These are phyloP conservation scores for Phoxinus phoxinus DNA, from an alignment of 2,113 vertebrate genomes.

Conservation along the genomic window DNA sequence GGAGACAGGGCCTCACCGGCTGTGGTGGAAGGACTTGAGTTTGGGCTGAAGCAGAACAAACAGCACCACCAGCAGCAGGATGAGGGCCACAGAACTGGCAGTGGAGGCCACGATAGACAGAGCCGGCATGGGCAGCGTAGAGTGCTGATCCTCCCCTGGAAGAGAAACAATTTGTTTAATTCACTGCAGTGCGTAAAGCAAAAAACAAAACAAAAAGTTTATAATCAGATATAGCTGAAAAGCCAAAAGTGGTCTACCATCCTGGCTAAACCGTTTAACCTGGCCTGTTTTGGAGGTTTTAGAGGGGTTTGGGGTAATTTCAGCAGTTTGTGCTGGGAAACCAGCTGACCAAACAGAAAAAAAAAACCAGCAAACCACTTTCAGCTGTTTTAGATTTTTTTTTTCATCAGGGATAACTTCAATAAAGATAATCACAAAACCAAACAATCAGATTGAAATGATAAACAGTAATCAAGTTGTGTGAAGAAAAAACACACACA, in stretches of 20 bases:
- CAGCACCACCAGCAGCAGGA: constrained; percentile 94
- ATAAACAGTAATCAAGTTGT: neutral
- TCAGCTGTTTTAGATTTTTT: neutral
- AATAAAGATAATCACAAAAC: neutral
- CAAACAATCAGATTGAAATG: neutral
- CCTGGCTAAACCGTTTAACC: neutral
- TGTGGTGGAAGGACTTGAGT: constrained; percentile 97
- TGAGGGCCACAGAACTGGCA: constrained; percentile 90
- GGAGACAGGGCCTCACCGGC: constrained; percentile 76
- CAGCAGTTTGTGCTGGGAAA: neutral
- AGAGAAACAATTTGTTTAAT: constrained; percentile 29
- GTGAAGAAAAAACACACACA: too few species aligned
- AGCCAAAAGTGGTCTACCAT: neutral
- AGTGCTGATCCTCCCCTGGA: constrained; percentile 86
- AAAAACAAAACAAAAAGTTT: neutral
- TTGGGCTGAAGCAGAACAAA: constrained; percentile 97
- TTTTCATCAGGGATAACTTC: neutral
- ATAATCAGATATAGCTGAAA: neutral
- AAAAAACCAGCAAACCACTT: neutral
- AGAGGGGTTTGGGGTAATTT: neutral
- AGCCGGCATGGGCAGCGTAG: constrained; percentile 86
- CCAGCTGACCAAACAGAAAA: neutral
- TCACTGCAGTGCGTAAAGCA: constrained; percentile 21
- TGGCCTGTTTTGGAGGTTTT: neutral
- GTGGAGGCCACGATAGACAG: constrained; percentile 94